A percentile compares a stretch with the other conserved stretches of the same genome.
These are phyloP conservation scores for Antennarius striatus DNA, from an alignment of 2,113 vertebrate species.

Conservation along the genomic window DNA sequence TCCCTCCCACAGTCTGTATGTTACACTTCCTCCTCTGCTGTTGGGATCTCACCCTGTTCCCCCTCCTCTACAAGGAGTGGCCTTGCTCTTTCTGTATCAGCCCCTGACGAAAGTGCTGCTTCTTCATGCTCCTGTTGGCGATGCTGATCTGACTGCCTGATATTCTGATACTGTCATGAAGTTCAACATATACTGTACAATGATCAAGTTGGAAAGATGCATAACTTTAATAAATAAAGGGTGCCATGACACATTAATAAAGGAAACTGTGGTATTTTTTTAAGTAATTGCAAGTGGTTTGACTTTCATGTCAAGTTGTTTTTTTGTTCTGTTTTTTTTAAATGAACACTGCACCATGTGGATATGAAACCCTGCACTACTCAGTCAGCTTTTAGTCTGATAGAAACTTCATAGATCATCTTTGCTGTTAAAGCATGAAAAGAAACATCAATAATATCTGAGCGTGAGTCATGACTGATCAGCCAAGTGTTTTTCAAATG, in stretches of 20 bases:
- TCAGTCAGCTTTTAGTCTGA: slow-evolving; percentile 16
- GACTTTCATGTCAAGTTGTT: background rate
- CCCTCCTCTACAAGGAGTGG: slow-evolving; percentile 31
- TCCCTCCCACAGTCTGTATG: slow-evolving; percentile 49
- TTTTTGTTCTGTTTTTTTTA: too few species aligned
- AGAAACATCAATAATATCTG: slow-evolving; percentile 31
- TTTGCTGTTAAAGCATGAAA: slow-evolving; percentile 7
- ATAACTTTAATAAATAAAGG: slow-evolving; percentile 78
- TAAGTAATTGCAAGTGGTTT: background rate
- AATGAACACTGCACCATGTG: too few species aligned
- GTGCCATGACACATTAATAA: slow-evolving; percentile 70
- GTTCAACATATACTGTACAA: slow-evolving; percentile 76
- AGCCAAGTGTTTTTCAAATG: background rate
- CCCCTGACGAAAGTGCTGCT: slow-evolving; percentile 58
- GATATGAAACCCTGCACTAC: background rate
- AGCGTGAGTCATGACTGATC: slow-evolving; percentile 20
- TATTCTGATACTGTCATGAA: slow-evolving; percentile 74
- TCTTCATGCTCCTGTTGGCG: slow-evolving; percentile 54
- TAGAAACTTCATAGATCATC: slow-evolving; percentile 25
- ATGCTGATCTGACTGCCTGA: slow-evolving; percentile 63
- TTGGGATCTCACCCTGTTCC: slow-evolving; percentile 25
- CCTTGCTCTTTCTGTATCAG: slow-evolving; percentile 52
- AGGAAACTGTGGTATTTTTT: background rate
- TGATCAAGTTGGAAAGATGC: slow-evolving; percentile 75
- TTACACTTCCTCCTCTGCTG: slow-evolving; percentile 55